phyloP scores from a whole-genome alignment of 2,888 invertebrate species.

The Pachymerium ferrugineum region DNA sequence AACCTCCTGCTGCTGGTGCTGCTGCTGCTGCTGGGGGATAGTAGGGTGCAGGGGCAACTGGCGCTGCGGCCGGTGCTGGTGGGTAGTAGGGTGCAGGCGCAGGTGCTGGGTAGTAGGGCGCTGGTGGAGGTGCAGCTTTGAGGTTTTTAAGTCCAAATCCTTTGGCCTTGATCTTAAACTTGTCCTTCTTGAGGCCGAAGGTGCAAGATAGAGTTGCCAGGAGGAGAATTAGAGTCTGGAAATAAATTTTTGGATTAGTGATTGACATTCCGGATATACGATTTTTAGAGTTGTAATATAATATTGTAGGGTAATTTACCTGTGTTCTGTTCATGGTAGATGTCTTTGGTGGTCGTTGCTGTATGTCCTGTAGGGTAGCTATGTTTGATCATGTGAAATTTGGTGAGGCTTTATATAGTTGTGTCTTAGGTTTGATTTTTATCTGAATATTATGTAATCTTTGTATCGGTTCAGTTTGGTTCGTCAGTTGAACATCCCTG shows the following conservation, averaged over 20 bases:
- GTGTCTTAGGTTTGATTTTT: background rate
- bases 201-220: background rate
- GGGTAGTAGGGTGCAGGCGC: background rate
- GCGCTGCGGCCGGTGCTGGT: background rate
- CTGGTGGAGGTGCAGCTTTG: background rate
- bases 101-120: background rate
- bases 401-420: too few species aligned
- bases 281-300: background rate
- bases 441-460: background rate
- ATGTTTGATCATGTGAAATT: too few species aligned
- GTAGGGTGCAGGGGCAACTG: background rate
- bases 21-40: background rate
- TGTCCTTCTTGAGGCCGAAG: slow-evolving; percentile 28
- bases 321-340: background rate
- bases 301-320: background rate
- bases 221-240: background rate
- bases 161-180: slow-evolving; percentile 30
- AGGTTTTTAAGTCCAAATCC: slow-evolving; percentile 29
- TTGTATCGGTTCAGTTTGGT: background rate
- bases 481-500: background rate
- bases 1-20: background rate
- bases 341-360: slow-evolving; percentile 14
- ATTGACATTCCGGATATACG: background rate
- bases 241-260: background rate
- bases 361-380: background rate